phyloP scores from a whole-genome alignment of 2,113 vertebrate genomes.

The Carettochelys insculpta region DNA sequence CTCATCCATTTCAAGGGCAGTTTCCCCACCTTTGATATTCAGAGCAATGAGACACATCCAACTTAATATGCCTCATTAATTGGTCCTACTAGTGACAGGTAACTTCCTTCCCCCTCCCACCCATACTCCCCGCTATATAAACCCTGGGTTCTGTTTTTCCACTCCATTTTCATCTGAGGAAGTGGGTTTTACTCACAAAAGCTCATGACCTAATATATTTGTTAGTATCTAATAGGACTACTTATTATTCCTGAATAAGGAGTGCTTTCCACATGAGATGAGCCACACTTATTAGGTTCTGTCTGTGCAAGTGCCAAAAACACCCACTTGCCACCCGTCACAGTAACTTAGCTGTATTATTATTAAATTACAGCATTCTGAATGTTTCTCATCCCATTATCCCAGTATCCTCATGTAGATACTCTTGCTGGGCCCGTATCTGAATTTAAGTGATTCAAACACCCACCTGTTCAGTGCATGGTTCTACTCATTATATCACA shows the following conservation, averaged over 20 bases:
- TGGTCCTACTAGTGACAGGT: too few species aligned
- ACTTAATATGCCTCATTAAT: too few species aligned
- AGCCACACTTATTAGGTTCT: neutral
- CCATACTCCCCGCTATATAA: too few species aligned
- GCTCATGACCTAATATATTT: too few species aligned
- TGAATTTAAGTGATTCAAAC: neutral
- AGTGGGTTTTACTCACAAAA: too few species aligned
- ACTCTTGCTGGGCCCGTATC: slow-evolving; percentile 1
- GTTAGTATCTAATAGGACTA: too few species aligned
- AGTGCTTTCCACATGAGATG: neutral
- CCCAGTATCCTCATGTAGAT: neutral
- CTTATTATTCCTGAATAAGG: neutral
- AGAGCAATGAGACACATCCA: too few species aligned
- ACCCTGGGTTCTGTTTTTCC: too few species aligned
- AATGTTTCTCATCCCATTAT: neutral
- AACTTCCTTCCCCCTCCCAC: too few species aligned
- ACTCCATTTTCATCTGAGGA: too few species aligned
- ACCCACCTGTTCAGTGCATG: slow-evolving; percentile 41
- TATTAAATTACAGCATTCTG: neutral
- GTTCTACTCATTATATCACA: slow-evolving; percentile 57
- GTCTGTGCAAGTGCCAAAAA: neutral
- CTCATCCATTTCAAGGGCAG: too few species aligned
- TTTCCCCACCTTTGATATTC: too few species aligned
- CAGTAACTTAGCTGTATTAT: neutral
- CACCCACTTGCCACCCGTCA: neutral